Evolutionary conservation across 2,797 vertebrate species (phyloP), one percentile per base, ranked within the genome.

Genomic region (Takifugu rubripes): DNA sequence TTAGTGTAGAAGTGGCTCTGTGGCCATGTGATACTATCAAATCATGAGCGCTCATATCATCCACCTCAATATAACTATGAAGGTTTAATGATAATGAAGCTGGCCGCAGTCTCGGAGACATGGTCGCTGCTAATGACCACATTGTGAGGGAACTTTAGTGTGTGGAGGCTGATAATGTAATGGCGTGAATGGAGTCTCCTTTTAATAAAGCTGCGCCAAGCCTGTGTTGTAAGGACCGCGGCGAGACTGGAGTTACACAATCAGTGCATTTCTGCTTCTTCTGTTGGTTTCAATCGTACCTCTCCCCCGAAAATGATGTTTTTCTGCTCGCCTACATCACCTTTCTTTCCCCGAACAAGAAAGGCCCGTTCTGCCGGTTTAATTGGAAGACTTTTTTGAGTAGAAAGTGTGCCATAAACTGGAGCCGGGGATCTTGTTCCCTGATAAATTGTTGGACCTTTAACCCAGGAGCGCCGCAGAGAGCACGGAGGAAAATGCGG

Each of bases 371-470:
- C 17, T 26, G 46, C 43, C 26, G 3, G 44, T 82, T 67, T 77
- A 77, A 73, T 72, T 74, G 46, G 44, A 15, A 60, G 54, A 45
- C 17, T 55, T 56, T 58, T 55, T 25, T 3, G 42, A 12, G 17
- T 53, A 68, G 51, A 74, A 65, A 59, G 57, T 55, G 40, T 68
- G 47, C 59, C 68, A 31, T 56, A 70, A 56, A 70, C 49, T 47
- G 59, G 49, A 55, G 36, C 25, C 17, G 26, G 66, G 78, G 79
- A 71, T 82, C 75, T 75, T 25, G 5, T 54, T 61, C 58, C 56
- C 51, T 66, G 69, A 82, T 74, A 71, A 75, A 68, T 63, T 46
- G 55, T 48, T 44, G 25, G 57, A 78, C 81, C 74, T 86, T 83
- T 78, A 66, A 70, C 59, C 56, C 36, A 24, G 64, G 63, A 62